A percentile compares a stretch with the other conserved stretches of the same genome.
These are phyloP conservation scores for Rhamphomyia laevipes DNA, from an alignment of 2,888 invertebrate genomes.

Conservation along the genomic window DNA sequence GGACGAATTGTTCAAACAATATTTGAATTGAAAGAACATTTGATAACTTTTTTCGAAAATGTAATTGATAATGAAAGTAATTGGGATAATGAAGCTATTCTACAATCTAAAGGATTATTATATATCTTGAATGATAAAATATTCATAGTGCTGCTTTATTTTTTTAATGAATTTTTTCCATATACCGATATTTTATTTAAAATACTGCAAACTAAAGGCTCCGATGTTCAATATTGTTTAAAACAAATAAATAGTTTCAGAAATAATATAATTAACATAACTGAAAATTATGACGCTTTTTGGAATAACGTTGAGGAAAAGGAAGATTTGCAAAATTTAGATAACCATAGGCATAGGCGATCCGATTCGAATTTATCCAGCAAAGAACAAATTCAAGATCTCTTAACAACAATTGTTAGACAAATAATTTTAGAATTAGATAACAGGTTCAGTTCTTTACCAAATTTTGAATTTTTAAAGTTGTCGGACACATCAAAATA, in stretches of 20 bases:
- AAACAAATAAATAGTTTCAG: slow-evolving; percentile 2
- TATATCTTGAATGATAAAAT: slow-evolving; percentile 4
- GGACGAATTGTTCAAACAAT: slow-evolving; percentile 13
- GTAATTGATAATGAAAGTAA: slow-evolving; percentile 3
- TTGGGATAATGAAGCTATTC: slow-evolving; percentile 4
- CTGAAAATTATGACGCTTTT: not conserved
- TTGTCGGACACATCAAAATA: not conserved
- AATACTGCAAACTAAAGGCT: slow-evolving; percentile 2
- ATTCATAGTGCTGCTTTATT: slow-evolving; percentile 5
- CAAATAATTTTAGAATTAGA: not conserved
- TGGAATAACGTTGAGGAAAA: not conserved
- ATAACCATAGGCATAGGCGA: not conserved
- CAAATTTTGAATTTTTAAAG: not conserved
- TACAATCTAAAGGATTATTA: slow-evolving; percentile 4
- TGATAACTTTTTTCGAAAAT: not conserved
- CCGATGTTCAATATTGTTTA: slow-evolving; percentile 3
- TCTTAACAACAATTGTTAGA: not conserved
- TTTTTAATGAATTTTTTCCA: slow-evolving; percentile 7
- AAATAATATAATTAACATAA: not conserved
- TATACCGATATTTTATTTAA: slow-evolving; percentile 7
- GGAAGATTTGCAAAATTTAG: not conserved
- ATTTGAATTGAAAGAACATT: slow-evolving; percentile 4
- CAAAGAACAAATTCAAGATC: not conserved
- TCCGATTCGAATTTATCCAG: not conserved
- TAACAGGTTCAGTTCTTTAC: not conserved